Evolutionary conservation across 1,140 invertebrate species (phyloP).

Genomic region (Sinonovacula constricta): DNA sequence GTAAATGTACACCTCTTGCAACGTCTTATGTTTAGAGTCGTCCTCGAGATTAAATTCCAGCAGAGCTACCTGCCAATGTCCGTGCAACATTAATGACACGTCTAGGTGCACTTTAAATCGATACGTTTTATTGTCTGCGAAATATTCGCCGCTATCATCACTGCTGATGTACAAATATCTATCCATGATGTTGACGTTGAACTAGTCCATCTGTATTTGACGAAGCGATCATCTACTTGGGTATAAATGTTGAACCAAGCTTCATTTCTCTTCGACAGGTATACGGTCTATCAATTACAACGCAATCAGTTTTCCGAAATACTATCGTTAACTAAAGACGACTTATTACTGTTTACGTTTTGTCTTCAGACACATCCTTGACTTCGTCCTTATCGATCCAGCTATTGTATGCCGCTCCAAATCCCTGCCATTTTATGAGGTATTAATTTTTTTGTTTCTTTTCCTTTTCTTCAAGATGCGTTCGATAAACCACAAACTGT

Average conservation of each 20-base stretch:
- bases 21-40: background rate
- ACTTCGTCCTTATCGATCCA: slow-evolving; percentile 26
- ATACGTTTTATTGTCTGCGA: slow-evolving; percentile 23
- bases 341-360: no score
- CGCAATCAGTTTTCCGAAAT: no score
- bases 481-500: slow-evolving; percentile 40
- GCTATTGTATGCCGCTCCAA: slow-evolving; percentile 19
- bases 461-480: slow-evolving; percentile 18
- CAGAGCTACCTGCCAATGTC: slow-evolving; percentile 22
- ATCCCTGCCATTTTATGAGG: slow-evolving; percentile 29
- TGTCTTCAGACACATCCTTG: slow-evolving; percentile 31
- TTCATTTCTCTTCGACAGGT: no score
- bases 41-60: background rate
- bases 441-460: slow-evolving; percentile 29
- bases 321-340: no score
- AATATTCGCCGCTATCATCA: slow-evolving; percentile 6
- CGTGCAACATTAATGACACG: slow-evolving; percentile 21
- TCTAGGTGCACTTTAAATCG: slow-evolving; percentile 14
- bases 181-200: background rate
- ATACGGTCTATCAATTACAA: no score
- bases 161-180: slow-evolving; percentile 22
- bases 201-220: no score
- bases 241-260: no score
- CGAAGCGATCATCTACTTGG: no score
- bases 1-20: slow-evolving; percentile 18